These are phyloP conservation scores for Hoplias malabaricus DNA, from an alignment of 2,113 vertebrate genomes.

Conservation along the genomic window DNA sequence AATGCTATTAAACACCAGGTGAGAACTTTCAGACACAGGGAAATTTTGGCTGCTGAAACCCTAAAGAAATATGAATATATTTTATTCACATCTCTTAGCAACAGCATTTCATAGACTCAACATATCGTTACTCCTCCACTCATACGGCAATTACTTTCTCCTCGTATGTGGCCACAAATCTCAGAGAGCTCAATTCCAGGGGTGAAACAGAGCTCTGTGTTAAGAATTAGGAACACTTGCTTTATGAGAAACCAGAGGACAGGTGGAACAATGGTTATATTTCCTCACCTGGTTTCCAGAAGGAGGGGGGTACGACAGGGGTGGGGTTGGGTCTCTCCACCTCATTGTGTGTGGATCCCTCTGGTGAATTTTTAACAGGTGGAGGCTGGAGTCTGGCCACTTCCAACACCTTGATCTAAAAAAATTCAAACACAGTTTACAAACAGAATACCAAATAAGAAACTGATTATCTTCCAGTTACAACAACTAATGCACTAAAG, in stretches of 20 bases:
- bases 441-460: too few relatives aligned
- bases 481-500: too few relatives aligned
- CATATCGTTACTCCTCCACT: conserved; percentile 37
- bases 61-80: conserved; percentile 27
- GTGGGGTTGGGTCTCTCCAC: conserved; percentile 79
- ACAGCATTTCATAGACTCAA: conserved; percentile 35
- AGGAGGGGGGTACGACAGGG: conserved; percentile 67
- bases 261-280: not conserved
- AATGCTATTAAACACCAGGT: conserved; percentile 13
- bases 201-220: conserved; percentile 10
- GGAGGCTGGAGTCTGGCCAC: conserved; percentile 51
- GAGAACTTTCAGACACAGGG: conserved; percentile 16
- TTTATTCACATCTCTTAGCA: conserved; percentile 22
- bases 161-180: conserved; percentile 24
- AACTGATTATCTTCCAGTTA: too few relatives aligned
- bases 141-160: conserved; percentile 19
- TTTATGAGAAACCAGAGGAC: not conserved
- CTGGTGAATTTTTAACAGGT: conserved; percentile 70
- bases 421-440: not conserved
- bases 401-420: conserved; percentile 81
- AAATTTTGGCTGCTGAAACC: conserved; percentile 14
- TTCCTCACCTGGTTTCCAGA: conserved; percentile 34
- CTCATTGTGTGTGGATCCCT: conserved; percentile 75
- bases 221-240: not conserved
- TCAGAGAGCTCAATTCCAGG: not conserved